Percentiles rank a stretch among this genome's conserved stretches.
Conservation (phyloP, 1,140 invertebrate genomes). For the Octopus sinensis region DNA sequence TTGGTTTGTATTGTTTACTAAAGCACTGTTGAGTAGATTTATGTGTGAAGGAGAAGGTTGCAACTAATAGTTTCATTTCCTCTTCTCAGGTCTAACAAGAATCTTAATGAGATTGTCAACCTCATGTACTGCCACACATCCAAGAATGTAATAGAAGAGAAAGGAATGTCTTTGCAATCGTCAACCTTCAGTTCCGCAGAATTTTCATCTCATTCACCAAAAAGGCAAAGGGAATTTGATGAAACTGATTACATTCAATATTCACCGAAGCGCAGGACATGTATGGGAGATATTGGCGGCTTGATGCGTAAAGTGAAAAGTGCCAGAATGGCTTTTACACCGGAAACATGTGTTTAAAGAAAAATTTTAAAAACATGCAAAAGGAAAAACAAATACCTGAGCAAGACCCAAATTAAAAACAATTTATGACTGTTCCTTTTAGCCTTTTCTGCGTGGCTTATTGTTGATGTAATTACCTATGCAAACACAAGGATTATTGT, state of each 20-base stretch:
- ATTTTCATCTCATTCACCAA: not conserved
- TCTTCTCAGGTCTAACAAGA: not conserved
- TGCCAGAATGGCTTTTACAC: not conserved
- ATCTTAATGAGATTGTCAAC: too few relatives aligned
- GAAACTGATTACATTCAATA: not conserved
- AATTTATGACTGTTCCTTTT: too few relatives aligned
- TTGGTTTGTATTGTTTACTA: not conserved
- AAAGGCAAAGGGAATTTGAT: not conserved
- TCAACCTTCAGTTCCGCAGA: not conserved
- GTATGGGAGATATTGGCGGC: not conserved
- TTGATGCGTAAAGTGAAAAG: not conserved
- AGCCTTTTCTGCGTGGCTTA: too few relatives aligned
- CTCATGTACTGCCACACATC: not conserved
- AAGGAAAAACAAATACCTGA: too few relatives aligned
- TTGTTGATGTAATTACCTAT: too few relatives aligned
- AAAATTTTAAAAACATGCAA: too few relatives aligned
- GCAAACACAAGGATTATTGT: too few relatives aligned
- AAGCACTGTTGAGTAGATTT: not conserved
- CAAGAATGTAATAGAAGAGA: not conserved
- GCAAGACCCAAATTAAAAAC: too few relatives aligned
- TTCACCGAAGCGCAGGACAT: not conserved
- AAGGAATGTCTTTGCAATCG: not conserved
- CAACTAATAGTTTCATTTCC: not conserved
- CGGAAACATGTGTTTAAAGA: conserved; percentile 1
- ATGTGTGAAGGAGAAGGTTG: not conserved